phyloP scores from a whole-genome alignment of 2,113 vertebrate species.

The Burhinus bistriatus region DNA sequence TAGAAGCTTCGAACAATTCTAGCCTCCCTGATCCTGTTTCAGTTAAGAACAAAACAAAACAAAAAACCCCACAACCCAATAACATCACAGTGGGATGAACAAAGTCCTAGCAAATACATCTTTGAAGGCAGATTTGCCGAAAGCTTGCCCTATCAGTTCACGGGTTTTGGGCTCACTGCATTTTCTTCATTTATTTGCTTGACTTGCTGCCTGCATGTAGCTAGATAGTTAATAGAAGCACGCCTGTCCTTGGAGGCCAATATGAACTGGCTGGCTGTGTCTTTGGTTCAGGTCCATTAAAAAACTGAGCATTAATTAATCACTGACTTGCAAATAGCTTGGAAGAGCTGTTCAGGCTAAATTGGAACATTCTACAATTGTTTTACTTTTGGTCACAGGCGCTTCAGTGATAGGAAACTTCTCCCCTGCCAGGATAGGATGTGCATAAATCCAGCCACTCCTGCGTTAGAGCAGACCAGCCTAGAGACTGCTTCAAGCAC shows the following conservation, averaged over 20 bases:
- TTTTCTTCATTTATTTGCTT: constrained; percentile 41
- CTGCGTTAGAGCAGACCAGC: neutral
- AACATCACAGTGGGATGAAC: neutral
- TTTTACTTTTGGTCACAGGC: constrained; percentile 19
- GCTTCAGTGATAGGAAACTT: neutral
- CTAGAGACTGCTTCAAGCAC: neutral
- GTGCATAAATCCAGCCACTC: neutral
- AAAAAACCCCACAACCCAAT: neutral
- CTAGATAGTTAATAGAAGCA: constrained; percentile 4
- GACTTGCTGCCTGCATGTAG: neutral
- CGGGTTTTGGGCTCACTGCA: neutral
- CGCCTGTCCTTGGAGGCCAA: constrained; percentile 32
- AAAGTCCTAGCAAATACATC: neutral
- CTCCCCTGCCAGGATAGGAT: neutral
- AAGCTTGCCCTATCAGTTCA: neutral
- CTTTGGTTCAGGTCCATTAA: constrained; percentile 58
- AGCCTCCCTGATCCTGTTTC: neutral
- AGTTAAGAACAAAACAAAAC: neutral
- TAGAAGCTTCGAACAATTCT: neutral
- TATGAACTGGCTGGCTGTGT: constrained; percentile 22
- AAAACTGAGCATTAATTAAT: constrained; percentile 53
- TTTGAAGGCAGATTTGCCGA: neutral
- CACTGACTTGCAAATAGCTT: constrained; percentile 48
- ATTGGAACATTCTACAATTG: neutral
- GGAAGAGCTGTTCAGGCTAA: constrained; percentile 2